phyloP scores from a whole-genome alignment of 2,888 invertebrate species.

The Aproaerema taeniolella region DNA sequence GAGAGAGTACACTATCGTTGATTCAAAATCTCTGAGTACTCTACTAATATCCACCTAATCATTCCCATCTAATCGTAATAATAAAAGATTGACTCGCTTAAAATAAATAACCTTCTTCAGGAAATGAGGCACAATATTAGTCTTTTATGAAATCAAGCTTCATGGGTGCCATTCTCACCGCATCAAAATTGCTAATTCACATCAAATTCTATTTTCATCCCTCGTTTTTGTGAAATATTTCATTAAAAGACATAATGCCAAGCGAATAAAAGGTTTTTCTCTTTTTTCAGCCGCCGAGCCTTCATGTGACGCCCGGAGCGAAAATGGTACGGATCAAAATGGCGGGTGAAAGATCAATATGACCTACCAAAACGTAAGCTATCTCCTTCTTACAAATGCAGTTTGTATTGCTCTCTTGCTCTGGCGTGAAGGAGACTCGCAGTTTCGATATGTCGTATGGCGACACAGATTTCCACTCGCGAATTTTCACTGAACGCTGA shows the following conservation, averaged over 20 bases:
- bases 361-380: conserved; percentile 65
- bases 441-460: conserved; percentile 68
- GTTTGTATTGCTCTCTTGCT: conserved; percentile 37
- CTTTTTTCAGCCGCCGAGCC: conserved; percentile 46
- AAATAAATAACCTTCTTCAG: too few species aligned
- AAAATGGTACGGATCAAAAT: conserved; percentile 72
- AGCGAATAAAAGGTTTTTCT: conserved; percentile 59
- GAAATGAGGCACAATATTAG: too few species aligned
- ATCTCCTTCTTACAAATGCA: conserved; percentile 37
- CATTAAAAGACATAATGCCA: conserved; percentile 68
- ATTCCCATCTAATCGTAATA: too few species aligned
- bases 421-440: conserved; percentile 46
- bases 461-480: conserved; percentile 48
- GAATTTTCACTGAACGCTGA: conserved; percentile 46
- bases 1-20: too few species aligned
- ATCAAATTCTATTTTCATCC: conserved; percentile 47
- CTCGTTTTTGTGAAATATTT: conserved; percentile 57
- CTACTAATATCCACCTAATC: too few species aligned
- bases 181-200: conserved; percentile 63
- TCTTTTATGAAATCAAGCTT: too few species aligned
- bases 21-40: too few species aligned
- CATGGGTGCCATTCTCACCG: conserved; percentile 51
- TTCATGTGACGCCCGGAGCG: conserved; percentile 67
- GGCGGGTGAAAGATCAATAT: conserved; percentile 78
- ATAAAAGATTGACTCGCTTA: too few species aligned